Evolutionary conservation across 2,888 invertebrate genomes (phyloP).

Genomic region (Eupithecia vulgata): DNA sequence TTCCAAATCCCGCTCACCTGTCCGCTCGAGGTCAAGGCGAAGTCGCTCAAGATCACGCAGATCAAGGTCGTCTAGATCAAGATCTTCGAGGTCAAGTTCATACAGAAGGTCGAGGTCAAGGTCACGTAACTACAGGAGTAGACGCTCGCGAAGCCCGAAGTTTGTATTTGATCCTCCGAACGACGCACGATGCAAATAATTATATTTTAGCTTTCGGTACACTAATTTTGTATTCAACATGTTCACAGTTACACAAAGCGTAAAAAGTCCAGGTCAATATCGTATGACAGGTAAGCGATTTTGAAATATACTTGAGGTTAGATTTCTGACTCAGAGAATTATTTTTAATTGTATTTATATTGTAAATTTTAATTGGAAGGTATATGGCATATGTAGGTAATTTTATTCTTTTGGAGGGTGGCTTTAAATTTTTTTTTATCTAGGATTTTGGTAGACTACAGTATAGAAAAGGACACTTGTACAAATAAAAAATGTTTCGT

Average conservation of each 20-base stretch:
- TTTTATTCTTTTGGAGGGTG: too few relatives aligned
- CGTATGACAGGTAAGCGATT: conserved; percentile 76
- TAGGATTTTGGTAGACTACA: too few relatives aligned
- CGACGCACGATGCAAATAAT: conserved; percentile 10
- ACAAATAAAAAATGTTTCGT: too few relatives aligned
- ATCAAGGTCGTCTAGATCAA: conserved; percentile 56
- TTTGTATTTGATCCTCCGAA: conserved; percentile 59
- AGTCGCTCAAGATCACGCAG: conserved; percentile 58
- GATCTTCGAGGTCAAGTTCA: conserved; percentile 65
- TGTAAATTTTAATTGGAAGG: too few relatives aligned
- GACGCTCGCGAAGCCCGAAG: conserved; percentile 73
- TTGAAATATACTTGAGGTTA: conserved; percentile 24
- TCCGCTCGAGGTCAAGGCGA: conserved; percentile 53
- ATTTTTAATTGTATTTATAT: too few relatives aligned
- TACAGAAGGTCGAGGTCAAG: conserved; percentile 64
- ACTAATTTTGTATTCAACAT: conserved; percentile 47
- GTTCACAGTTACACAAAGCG: conserved; percentile 72
- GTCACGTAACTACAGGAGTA: conserved; percentile 62
- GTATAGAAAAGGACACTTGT: too few relatives aligned
- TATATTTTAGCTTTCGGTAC: conserved; percentile 23
- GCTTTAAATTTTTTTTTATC: too few relatives aligned
- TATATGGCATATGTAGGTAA: too few relatives aligned
- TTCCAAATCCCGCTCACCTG: conserved; percentile 45
- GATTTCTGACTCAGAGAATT: background rate
- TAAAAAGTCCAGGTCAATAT: conserved; percentile 75